Conservation (phyloP, 2,888 invertebrate genomes). For the Caenorhabditis afra region DNA sequence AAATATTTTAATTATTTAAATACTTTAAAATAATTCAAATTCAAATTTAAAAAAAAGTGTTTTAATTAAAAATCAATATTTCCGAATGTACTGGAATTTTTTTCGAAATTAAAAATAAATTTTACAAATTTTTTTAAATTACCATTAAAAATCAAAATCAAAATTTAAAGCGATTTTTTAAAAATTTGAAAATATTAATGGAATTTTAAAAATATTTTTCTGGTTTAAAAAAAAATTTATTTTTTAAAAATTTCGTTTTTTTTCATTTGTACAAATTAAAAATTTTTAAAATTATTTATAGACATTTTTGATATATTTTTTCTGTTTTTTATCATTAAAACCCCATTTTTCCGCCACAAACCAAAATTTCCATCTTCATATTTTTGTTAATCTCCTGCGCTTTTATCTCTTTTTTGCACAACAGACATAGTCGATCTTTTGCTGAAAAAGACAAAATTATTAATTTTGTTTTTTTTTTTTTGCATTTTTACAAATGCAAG, state of each 20-base stretch:
- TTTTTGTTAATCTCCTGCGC: constrained; percentile 28
- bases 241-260: background rate
- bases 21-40: too few species aligned
- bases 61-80: too few species aligned
- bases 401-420: constrained; percentile 38
- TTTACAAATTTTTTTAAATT: too few species aligned
- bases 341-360: background rate
- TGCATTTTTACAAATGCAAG: constrained; percentile 20
- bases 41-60: too few species aligned
- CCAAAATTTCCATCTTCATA: constrained; percentile 27
- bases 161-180: background rate
- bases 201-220: background rate
- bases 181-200: background rate
- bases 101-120: too few species aligned
- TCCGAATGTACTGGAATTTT: too few species aligned
- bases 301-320: too few species aligned
- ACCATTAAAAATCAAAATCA: too few species aligned
- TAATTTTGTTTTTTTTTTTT: background rate
- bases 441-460: constrained; percentile 20
- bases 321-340: too few species aligned
- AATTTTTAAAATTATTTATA: too few species aligned
- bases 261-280: too few species aligned
- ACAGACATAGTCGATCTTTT: constrained; percentile 8
- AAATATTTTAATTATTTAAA: too few species aligned
- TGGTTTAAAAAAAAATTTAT: background rate